Evolutionary conservation across 2,888 invertebrate species (phyloP).

Genomic region (Dryocosmus kuriphilus): DNA sequence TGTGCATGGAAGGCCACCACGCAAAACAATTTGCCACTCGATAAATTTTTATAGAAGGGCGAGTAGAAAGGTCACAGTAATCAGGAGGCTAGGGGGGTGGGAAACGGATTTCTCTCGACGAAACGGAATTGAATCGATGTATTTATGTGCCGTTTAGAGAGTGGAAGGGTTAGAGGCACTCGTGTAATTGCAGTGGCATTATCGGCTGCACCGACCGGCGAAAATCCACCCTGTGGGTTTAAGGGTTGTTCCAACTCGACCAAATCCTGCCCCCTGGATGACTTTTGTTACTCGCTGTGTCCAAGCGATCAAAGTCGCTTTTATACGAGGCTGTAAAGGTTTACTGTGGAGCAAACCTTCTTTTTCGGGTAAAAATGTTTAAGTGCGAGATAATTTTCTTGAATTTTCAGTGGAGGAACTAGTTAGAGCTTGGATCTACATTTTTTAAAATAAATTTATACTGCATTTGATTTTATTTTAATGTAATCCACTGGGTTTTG

Average conservation of each 20-base stretch:
- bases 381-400: not conserved
- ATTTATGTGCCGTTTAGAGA: conserved; percentile 77
- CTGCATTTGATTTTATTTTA: too few species aligned
- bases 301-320: conserved; percentile 41
- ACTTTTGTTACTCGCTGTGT: conserved; percentile 28
- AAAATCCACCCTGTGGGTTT: conserved; percentile 63
- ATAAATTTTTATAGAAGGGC: conserved; percentile 75
- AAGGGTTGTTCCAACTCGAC: conserved; percentile 25
- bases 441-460: too few species aligned
- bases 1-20: conserved; percentile 68
- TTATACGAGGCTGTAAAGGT: conserved; percentile 6
- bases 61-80: conserved; percentile 55
- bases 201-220: conserved; percentile 56
- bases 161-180: conserved; percentile 71
- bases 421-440: not conserved
- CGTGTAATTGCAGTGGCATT: conserved; percentile 73
- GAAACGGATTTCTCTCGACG: conserved; percentile 63
- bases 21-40: conserved; percentile 78
- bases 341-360: not conserved
- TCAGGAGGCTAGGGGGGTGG: conserved; percentile 52
- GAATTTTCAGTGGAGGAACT: not conserved
- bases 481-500: not conserved
- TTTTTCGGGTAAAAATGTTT: not conserved
- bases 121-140: conserved; percentile 78
- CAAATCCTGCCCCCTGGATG: conserved; percentile 7